These are phyloP conservation scores for Eumacrocentrus americanus DNA, from an alignment of 2,888 invertebrate genomes.

Conservation along the genomic window DNA sequence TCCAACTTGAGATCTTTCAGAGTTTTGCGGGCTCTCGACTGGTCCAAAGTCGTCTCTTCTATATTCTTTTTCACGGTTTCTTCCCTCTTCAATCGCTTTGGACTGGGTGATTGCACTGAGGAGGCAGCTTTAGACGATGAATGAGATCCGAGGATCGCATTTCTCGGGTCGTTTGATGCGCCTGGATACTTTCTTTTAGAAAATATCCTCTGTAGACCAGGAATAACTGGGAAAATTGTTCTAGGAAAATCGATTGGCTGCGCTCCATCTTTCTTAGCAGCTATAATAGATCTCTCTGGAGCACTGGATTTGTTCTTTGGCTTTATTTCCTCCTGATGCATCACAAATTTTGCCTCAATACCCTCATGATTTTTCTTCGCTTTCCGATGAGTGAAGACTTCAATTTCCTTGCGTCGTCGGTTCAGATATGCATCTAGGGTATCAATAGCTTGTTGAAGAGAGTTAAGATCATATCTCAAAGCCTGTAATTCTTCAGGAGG, in stretches of 20 bases:
- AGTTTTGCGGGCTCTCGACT: conserved; percentile 14
- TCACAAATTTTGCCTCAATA: not conserved
- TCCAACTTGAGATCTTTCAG: conserved; percentile 22
- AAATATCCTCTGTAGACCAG: conserved; percentile 21
- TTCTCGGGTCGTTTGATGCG: not conserved
- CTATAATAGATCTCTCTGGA: not conserved
- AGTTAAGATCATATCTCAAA: conserved; percentile 13
- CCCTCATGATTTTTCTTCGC: not conserved
- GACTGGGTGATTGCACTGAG: not conserved
- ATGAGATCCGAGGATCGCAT: not conserved
- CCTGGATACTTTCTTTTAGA: conserved; percentile 14
- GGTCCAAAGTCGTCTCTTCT: conserved; percentile 3
- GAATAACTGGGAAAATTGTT: conserved; percentile 16
- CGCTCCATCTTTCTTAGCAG: not conserved
- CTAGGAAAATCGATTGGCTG: not conserved
- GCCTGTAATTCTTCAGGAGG: not conserved
- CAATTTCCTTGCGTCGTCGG: conserved; percentile 2
- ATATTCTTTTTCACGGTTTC: not conserved
- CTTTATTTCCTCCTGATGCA: conserved; percentile 1
- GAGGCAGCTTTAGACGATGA: not conserved
- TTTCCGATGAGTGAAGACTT: not conserved
- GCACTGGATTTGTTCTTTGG: not conserved
- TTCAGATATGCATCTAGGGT: conserved; percentile 17
- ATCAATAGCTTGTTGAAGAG: not conserved
- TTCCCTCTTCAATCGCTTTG: conserved; percentile 16